Evolutionary conservation across 2,888 invertebrate species (phyloP), one percentile per base, ranked within the genome.

Genomic region (Diploptera punctata): DNA sequence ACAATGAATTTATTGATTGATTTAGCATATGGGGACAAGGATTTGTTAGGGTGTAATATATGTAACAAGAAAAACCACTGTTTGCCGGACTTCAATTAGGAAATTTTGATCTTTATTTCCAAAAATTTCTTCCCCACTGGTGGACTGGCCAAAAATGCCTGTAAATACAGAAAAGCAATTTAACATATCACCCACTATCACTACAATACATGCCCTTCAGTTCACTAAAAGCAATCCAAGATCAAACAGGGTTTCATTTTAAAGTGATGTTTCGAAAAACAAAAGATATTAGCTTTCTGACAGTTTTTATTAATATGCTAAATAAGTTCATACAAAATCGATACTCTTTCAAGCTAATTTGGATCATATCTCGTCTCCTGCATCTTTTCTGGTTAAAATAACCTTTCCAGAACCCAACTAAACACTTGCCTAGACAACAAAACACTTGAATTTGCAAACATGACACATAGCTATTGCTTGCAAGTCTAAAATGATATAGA

Each of bases 401-500:
- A 86, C 91, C 91, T 87, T 88, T 91, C 91, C 91, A 91, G 87
- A 88, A 88, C 85, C 91, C 91, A 87, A 92, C 89, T 87, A 90
- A 89, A 88, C 89, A 89, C 87, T 88, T 90, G 85, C 87, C 86
- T 82, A 87, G 85, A 86, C 84, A 86, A 86, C 89, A 77, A 74
- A 78, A 78, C 70, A 76, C 70, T 69, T 67, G 67, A 26, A 44
- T 67, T 47, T 67, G 73, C 62, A 76, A 73, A 67, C 52, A 73
- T 57, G 57, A 72, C 43, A 62, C 33, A 24, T 65, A 71, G 49
- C 38, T 57, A 68, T 33, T 67, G 65, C 57, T 71, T 67, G 70
- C 43, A 67, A 70, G 54, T 47, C 49, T 38, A 38, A 61, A 61
- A 29, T 29, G 57, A 72, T 31, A 49, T 19, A 68, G 31, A 49